Evolutionary conservation across 2,113 vertebrate species (phyloP).

Genomic region (Leptocoma aspasia): DNA sequence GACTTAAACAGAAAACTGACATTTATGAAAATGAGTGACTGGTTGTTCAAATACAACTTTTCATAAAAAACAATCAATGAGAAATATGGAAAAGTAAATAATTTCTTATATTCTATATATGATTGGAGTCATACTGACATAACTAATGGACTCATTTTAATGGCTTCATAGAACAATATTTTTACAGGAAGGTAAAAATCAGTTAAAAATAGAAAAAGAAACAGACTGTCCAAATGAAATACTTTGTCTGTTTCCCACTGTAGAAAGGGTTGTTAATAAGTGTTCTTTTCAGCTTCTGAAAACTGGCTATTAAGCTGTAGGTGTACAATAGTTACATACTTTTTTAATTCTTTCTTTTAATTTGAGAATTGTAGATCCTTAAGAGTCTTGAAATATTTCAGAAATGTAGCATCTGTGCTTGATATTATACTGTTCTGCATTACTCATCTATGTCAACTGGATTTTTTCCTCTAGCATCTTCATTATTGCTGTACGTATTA

Average conservation of each 20-base stretch:
- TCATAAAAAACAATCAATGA: background rate
- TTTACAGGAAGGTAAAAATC: background rate
- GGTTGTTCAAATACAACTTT: background rate
- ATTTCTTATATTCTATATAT: background rate
- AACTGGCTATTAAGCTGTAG: background rate
- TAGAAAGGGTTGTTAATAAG: background rate
- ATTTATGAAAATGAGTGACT: background rate
- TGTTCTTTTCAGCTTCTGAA: background rate
- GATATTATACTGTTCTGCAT: background rate
- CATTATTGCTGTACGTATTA: background rate
- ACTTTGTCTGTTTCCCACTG: fast-evolving
- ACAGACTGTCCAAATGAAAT: background rate
- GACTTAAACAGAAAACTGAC: background rate
- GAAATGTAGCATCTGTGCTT: background rate
- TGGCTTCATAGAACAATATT: background rate
- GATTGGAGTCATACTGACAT: background rate
- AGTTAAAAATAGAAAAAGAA: background rate
- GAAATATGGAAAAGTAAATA: background rate
- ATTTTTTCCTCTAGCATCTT: background rate
- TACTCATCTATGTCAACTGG: background rate
- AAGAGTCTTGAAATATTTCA: background rate
- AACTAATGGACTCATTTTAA: background rate
- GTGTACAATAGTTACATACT: background rate
- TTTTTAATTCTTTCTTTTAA: background rate
- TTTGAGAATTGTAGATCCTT: background rate